Percentiles rank a stretch among this genome's conserved stretches.
phyloP scores from a whole-genome alignment of 2,113 vertebrate species.

The Hyperopisus bebe region DNA sequence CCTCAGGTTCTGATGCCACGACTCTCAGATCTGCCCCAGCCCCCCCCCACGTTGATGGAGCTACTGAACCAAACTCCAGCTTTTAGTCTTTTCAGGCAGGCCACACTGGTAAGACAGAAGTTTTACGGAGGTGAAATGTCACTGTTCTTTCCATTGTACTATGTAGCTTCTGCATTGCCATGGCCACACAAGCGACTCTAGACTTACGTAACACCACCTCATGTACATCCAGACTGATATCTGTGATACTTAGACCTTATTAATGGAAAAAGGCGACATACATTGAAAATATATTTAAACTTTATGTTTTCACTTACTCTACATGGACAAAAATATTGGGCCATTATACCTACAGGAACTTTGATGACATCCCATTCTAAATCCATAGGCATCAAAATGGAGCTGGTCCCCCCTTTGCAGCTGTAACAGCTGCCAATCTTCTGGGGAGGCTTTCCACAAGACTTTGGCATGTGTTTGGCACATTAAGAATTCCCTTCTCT shows the following conservation, averaged over 20 bases:
- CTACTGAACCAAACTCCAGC: constrained; percentile 64
- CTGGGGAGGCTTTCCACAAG: not conserved
- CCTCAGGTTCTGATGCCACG: constrained; percentile 67
- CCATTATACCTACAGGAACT: not conserved
- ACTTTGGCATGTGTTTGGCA: not conserved
- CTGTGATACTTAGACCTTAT: not conserved
- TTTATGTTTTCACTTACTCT: not conserved
- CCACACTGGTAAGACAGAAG: constrained; percentile 60
- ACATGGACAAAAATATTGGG: not conserved
- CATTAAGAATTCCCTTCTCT: not conserved
- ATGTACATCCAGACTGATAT: not conserved
- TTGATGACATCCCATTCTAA: not conserved
- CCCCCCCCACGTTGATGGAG: constrained; percentile 58
- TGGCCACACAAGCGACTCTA: not conserved
- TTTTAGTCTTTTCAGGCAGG: constrained; percentile 68
- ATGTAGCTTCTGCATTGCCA: not conserved
- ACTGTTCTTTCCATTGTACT: not conserved
- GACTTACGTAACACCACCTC: not conserved
- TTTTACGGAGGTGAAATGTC: not conserved
- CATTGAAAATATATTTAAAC: not conserved
- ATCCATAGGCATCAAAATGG: not conserved
- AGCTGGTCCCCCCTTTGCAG: not conserved
- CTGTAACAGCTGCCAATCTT: not conserved
- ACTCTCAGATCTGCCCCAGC: constrained; percentile 37
- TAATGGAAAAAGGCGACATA: not conserved